Evolutionary conservation across 2,797 vertebrate species (phyloP).

Genomic region (Pseudochirops cupreus): DNA sequence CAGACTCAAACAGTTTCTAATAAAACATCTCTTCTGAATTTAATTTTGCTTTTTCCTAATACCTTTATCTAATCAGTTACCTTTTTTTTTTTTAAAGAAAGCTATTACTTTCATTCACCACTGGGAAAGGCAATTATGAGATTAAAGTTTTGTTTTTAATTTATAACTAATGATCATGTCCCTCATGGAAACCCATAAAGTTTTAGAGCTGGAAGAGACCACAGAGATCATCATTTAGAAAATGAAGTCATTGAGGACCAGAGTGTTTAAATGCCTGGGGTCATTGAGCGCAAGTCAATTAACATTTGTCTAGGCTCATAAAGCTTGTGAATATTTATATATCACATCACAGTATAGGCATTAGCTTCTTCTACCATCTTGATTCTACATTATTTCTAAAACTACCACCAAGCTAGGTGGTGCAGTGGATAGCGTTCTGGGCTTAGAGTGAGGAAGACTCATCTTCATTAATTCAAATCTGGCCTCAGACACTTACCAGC

Average conservation of each 20-base stretch:
- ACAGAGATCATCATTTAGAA: background rate
- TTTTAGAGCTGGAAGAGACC: background rate
- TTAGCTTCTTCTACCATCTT: background rate
- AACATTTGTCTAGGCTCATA: background rate
- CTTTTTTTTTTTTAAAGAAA: background rate
- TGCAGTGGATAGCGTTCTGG: background rate
- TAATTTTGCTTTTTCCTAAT: background rate
- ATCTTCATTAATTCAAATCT: background rate
- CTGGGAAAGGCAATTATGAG: background rate
- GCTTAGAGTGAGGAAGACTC: background rate
- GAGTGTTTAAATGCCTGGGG: background rate
- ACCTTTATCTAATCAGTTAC: background rate
- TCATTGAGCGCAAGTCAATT: background rate
- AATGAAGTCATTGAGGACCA: background rate
- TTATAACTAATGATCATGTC: slow-evolving; percentile 9
- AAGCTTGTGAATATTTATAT: background rate
- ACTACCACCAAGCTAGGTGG: background rate
- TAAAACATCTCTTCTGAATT: background rate
- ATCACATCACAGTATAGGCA: accelerated
- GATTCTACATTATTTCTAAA: background rate
- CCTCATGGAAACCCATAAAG: background rate
- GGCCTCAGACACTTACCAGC: background rate
- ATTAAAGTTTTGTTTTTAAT: background rate
- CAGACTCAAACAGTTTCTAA: background rate
- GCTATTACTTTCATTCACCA: background rate